Evolutionary conservation across 2,888 invertebrate genomes (phyloP), one percentile per base, ranked within the genome.

Genomic region (Dasysyrphus tricinctus): DNA sequence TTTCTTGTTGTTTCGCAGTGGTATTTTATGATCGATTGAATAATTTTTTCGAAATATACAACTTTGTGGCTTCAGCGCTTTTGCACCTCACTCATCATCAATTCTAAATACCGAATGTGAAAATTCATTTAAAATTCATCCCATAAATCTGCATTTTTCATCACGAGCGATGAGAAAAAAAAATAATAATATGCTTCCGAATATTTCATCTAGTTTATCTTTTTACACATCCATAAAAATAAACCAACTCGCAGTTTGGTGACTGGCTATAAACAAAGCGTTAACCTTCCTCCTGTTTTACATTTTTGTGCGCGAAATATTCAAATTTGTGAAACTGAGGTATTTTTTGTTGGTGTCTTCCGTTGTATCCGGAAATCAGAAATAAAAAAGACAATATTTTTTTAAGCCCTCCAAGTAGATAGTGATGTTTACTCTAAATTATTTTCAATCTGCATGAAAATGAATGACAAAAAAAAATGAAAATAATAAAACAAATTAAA

Each of bases 71-170:
- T 44, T 63, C n/a, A 63, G n/a, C 63, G 32, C 44, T 44, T 63
- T 63, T 44, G 29, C 63, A 44, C 29, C 44, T 63, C 63, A 32
- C 63, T 63, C 63, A 63, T 63, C 63, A 63, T 63, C 63, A 63
- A 63, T 63, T 63, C 63, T 29, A 63, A 63, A 42, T 63, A 32
- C 42, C 44, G 16, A 63, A 63, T 44, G 63, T 29, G 9, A 44
- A 63, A 63, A 63, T 44, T 63, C 63, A 63, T 63, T 63, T 63
- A 63, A 63, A 63, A 63, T 63, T 63, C 63, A 63, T 63, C 5
- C 63, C 63, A 44, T 63, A 63, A 63, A 63, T 63, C 63, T 63
- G 63, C 63, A 63, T 63, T 44, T 63, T 63, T 63, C 63, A 63
- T 42, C 63, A 29, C 61, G 8, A 11, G 37, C n/a, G 34, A 32